Conservation (phyloP, 2,797 vertebrate genomes). For the Austrolebias charrua region DNA sequence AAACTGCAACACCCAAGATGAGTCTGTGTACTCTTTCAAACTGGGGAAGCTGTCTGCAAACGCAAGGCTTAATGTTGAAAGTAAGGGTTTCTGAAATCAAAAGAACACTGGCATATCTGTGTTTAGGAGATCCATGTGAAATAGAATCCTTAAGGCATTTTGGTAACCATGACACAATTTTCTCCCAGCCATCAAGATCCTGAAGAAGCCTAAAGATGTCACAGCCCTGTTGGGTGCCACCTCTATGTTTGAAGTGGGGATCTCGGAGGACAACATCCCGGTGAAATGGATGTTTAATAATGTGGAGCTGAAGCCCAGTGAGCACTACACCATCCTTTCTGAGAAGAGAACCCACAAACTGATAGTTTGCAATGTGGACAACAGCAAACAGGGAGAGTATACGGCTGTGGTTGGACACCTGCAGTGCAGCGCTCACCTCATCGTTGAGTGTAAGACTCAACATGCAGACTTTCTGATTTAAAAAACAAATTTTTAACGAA, state of each 20-base stretch:
- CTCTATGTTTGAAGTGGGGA: conserved; percentile 89
- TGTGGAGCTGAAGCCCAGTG: conserved; percentile 84
- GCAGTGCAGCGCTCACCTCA: conserved; percentile 88
- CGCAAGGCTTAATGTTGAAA: conserved; percentile 93
- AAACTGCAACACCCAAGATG: conserved; percentile 86
- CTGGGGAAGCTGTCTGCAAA: conserved; percentile 94
- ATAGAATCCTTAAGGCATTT: background rate
- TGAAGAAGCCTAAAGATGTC: conserved; percentile 96
- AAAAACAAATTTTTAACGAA: background rate
- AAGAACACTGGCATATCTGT: background rate
- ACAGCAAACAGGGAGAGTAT: conserved; percentile 87
- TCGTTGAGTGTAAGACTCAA: conserved; percentile 85
- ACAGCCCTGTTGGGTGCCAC: conserved; percentile 89
- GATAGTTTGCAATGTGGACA: conserved; percentile 85
- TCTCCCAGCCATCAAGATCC: conserved; percentile 90
- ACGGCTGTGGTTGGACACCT: conserved; percentile 89
- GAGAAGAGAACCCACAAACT: conserved; percentile 95
- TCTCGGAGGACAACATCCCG: conserved; percentile 93
- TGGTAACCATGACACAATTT: background rate
- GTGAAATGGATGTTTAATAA: conserved; percentile 95
- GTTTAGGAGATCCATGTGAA: background rate
- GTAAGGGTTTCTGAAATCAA: conserved; percentile 75
- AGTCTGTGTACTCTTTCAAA: conserved; percentile 96
- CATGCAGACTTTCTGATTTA: background rate
- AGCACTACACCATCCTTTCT: conserved; percentile 85